Evolutionary conservation across 2,888 invertebrate species (phyloP).

Genomic region (Unio delphinus): DNA sequence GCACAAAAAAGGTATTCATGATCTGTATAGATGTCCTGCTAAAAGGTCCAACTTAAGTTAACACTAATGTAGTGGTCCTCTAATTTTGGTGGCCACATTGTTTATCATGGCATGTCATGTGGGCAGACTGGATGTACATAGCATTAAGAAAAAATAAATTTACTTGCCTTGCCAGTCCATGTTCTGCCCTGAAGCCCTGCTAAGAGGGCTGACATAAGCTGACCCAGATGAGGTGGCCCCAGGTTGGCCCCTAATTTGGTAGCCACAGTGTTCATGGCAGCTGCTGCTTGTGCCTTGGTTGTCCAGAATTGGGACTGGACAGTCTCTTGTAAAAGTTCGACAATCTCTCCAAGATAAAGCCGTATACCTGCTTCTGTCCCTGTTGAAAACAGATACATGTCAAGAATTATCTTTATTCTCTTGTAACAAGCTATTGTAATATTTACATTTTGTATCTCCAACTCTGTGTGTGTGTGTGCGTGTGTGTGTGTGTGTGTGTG

Average conservation of each 20-base stretch:
- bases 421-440: too few relatives aligned
- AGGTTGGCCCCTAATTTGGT: conserved; percentile 79
- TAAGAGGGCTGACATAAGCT: conserved; percentile 79
- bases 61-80: neutral
- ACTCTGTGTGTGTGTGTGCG: too few relatives aligned
- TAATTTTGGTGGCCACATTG: too few relatives aligned
- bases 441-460: too few relatives aligned
- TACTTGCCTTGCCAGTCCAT: conserved; percentile 82
- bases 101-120: too few relatives aligned
- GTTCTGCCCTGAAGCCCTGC: conserved; percentile 85
- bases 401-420: too few relatives aligned
- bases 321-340: conserved; percentile 80
- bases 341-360: conserved; percentile 82
- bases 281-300: conserved; percentile 89
- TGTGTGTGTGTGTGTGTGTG: too few relatives aligned
- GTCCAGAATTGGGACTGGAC: conserved; percentile 90
- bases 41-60: neutral
- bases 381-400: conserved; percentile 15
- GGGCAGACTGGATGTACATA: too few relatives aligned
- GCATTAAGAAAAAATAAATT: neutral
- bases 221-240: conserved; percentile 74
- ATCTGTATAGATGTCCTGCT: neutral
- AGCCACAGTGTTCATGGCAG: conserved; percentile 86
- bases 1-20: neutral
- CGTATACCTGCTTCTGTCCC: conserved; percentile 83